These are phyloP conservation scores for Zaprionus lachaisei DNA, from an alignment of 1,140 invertebrate genomes.

Conservation along the genomic window DNA sequence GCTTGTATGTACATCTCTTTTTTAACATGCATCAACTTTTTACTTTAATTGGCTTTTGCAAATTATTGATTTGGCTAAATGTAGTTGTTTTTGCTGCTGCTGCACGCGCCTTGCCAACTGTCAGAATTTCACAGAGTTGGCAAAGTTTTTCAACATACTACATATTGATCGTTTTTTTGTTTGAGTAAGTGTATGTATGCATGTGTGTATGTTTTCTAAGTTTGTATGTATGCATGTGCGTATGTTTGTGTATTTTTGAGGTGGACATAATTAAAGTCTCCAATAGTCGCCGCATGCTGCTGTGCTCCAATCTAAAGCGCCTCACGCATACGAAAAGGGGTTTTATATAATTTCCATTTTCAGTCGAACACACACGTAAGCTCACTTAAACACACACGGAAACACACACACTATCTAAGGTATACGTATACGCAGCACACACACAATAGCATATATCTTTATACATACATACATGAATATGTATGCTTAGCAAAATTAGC, in stretches of 20 bases:
- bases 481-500: slow-evolving; percentile 62
- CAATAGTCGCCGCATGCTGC: slow-evolving; percentile 30
- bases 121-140: slow-evolving; percentile 42
- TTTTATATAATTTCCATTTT: slow-evolving; percentile 81
- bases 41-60: slow-evolving; percentile 45
- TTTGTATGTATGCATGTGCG: slow-evolving; percentile 1
- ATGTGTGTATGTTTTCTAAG: background rate
- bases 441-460: slow-evolving; percentile 48
- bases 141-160: slow-evolving; percentile 24
- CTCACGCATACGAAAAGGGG: slow-evolving; percentile 49
- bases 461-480: slow-evolving; percentile 52
- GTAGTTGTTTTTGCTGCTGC: background rate
- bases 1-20: background rate
- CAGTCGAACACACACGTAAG: slow-evolving; percentile 48
- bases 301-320: slow-evolving; percentile 42
- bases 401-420: slow-evolving; percentile 41
- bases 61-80: slow-evolving; percentile 48
- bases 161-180: slow-evolving; percentile 39
- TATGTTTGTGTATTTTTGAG: slow-evolving; percentile 4
- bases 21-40: slow-evolving; percentile 3
- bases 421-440: slow-evolving; percentile 39
- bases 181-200: background rate
- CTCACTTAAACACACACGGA: slow-evolving; percentile 31
- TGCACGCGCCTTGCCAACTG: slow-evolving; percentile 34
- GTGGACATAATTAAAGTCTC: slow-evolving; percentile 24